These are phyloP conservation scores for Heliornis fulica DNA, from an alignment of 2,113 vertebrate species.

Conservation along the genomic window DNA sequence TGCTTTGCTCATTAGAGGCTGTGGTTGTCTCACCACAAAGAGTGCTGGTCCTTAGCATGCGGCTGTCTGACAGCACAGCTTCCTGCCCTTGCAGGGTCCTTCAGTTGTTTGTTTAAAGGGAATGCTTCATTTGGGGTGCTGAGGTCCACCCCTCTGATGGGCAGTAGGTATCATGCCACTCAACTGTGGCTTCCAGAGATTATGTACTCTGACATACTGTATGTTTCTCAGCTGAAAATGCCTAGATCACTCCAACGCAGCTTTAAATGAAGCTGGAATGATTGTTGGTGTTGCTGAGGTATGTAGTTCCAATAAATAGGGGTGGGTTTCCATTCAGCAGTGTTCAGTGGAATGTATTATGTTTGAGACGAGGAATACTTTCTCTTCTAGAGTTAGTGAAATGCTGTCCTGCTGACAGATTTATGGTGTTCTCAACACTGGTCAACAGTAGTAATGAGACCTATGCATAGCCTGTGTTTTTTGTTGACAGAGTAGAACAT, in stretches of 20 bases:
- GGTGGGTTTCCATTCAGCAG: background rate
- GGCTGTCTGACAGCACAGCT: background rate
- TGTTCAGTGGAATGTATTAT: background rate
- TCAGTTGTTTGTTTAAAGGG: background rate
- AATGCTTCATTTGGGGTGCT: background rate
- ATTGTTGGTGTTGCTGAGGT: background rate
- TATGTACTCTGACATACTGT: rapidly evolving
- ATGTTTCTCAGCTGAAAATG: background rate
- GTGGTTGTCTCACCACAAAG: background rate
- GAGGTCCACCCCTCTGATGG: background rate
- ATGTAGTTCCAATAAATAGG: background rate
- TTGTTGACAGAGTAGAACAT: background rate
- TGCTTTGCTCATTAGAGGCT: background rate
- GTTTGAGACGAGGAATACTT: background rate
- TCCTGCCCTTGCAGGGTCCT: rapidly evolving
- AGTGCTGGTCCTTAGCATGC: rapidly evolving
- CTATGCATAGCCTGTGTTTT: background rate
- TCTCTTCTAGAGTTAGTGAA: background rate
- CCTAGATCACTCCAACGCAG: background rate
- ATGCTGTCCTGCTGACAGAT: background rate
- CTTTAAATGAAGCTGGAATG: background rate
- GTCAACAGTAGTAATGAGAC: background rate
- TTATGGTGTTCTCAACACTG: background rate
- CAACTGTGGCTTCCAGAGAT: rapidly evolving
- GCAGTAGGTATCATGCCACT: rapidly evolving